phyloP scores from a whole-genome alignment of 1,140 invertebrate species.

The Solenopsis invicta region DNA sequence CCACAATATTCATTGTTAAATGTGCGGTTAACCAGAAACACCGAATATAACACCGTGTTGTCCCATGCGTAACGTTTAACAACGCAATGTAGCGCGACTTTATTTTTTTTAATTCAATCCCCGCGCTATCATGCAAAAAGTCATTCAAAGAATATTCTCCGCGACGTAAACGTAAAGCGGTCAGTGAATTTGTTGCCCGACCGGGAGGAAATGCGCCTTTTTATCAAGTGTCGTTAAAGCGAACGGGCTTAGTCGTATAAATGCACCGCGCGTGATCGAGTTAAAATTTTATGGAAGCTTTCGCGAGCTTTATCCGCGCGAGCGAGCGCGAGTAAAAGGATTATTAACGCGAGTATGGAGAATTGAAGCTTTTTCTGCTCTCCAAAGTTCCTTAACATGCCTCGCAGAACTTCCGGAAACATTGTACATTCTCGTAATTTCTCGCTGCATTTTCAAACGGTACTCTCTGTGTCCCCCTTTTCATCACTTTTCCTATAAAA shows the following conservation, averaged over 20 bases:
- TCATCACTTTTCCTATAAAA: slow-evolving; percentile 8
- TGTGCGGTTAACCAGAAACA: not conserved
- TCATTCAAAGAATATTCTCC: not conserved
- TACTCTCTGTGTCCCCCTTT: not conserved
- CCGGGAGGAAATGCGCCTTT: slow-evolving; percentile 12
- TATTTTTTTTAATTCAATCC: slow-evolving; percentile 11
- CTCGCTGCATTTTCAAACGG: slow-evolving; percentile 6
- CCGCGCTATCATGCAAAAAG: not conserved
- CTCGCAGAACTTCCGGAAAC: slow-evolving; percentile 38
- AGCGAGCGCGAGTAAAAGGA: slow-evolving; percentile 48
- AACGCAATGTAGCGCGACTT: not conserved
- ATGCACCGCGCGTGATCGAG: slow-evolving; percentile 45
- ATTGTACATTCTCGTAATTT: slow-evolving; percentile 52
- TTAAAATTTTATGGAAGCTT: slow-evolving; percentile 54
- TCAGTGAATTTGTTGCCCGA: slow-evolving; percentile 28
- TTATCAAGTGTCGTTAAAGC: slow-evolving; percentile 59
- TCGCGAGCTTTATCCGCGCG: slow-evolving; percentile 41
- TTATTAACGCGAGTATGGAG: slow-evolving; percentile 55
- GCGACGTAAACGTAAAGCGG: not conserved
- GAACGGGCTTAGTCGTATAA: slow-evolving; percentile 36
- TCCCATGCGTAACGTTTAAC: slow-evolving; percentile 1
- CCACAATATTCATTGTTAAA: slow-evolving; percentile 24
- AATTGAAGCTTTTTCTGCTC: slow-evolving; percentile 36
- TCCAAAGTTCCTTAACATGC: slow-evolving; percentile 49
- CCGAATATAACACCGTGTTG: too few relatives aligned